These are phyloP conservation scores for Oscheius myriophilus DNA, from an alignment of 2,888 invertebrate species.

Conservation along the genomic window DNA sequence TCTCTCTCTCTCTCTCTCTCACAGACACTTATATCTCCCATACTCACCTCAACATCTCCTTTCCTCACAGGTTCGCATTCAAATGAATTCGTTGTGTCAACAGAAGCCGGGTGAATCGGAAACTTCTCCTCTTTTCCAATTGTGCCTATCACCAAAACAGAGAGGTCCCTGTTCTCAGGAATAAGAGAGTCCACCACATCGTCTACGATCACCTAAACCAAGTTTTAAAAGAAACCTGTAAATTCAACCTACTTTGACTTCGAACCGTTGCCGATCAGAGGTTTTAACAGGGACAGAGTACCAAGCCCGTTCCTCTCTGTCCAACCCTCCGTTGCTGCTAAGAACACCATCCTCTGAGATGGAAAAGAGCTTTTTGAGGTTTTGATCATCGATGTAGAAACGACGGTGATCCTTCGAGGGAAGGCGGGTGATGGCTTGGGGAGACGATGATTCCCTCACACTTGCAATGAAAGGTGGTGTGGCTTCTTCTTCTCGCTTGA, in stretches of 20 bases:
- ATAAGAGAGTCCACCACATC: conserved; percentile 23
- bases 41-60: too few relatives aligned
- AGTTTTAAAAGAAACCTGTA: background rate
- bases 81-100: background rate
- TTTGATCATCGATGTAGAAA: conserved; percentile 3
- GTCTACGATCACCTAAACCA: conserved; percentile 20
- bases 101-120: conserved; percentile 14
- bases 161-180: background rate
- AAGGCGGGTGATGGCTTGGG: background rate
- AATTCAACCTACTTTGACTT: conserved; percentile 10
- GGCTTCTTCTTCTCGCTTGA: too few relatives aligned
- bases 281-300: conserved; percentile 13
- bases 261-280: background rate
- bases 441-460: conserved; percentile 2
- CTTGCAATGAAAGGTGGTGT: background rate
- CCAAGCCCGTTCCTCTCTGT: conserved; percentile 15
- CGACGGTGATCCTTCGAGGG: background rate
- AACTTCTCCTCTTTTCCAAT: background rate
- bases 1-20: background rate
- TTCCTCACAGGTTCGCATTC: background rate
- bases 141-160: conserved; percentile 9
- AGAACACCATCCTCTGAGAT: conserved; percentile 12
- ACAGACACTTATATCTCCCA: too few relatives aligned
- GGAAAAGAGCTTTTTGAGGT: conserved; percentile 5
- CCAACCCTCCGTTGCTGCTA: background rate